phyloP scores from a whole-genome alignment of 2,888 invertebrate species.

The Notodonta ziczac region DNA sequence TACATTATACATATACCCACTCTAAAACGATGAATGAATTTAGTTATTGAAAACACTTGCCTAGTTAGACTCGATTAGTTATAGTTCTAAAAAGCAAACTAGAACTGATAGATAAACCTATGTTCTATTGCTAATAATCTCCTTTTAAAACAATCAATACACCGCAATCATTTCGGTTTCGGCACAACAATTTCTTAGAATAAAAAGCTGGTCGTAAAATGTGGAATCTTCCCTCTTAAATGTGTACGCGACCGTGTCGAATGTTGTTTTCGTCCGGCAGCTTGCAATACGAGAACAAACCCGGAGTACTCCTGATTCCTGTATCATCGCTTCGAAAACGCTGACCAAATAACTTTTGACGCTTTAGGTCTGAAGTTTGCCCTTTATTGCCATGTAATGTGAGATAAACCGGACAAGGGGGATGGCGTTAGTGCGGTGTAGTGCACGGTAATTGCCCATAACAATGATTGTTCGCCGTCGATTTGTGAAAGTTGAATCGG shows the following conservation, averaged over 20 bases:
- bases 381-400: slow-evolving; percentile 63
- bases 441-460: slow-evolving; percentile 40
- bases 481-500: slow-evolving; percentile 13
- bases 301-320: slow-evolving; percentile 30
- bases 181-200: slow-evolving; percentile 33
- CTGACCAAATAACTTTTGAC: slow-evolving; percentile 40
- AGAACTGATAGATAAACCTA: no score
- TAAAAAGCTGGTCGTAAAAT: slow-evolving; percentile 40
- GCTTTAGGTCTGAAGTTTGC: slow-evolving; percentile 53
- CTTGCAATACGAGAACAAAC: slow-evolving; percentile 32
- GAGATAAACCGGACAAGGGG: slow-evolving; percentile 46
- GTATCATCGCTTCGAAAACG: slow-evolving; percentile 46
- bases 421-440: slow-evolving; percentile 42
- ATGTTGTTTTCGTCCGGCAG: slow-evolving; percentile 53
- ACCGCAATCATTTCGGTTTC: slow-evolving; percentile 29
- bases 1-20: no score
- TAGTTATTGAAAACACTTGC: no score
- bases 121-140: no score
- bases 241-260: slow-evolving; percentile 56
- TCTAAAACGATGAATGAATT: no score
- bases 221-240: slow-evolving; percentile 33
- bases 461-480: slow-evolving; percentile 32
- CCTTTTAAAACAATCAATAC: no score
- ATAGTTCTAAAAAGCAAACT: no score
- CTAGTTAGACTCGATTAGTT: no score